phyloP scores from a whole-genome alignment of 2,888 invertebrate species.

The Gari tellinella region DNA sequence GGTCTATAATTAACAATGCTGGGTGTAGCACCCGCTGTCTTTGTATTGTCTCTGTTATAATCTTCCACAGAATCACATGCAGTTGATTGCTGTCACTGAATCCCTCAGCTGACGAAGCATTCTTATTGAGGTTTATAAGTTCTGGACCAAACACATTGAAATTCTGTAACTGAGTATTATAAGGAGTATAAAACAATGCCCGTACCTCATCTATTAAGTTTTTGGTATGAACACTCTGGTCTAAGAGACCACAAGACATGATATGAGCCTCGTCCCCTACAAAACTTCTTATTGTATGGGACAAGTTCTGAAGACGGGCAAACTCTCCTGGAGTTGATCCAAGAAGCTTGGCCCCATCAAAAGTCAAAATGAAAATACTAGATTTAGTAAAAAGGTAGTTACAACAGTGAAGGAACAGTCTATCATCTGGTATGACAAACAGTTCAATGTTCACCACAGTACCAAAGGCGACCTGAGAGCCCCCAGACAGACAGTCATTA shows the following conservation, averaged over 20 bases:
- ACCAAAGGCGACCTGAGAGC: slow-evolving; percentile 12
- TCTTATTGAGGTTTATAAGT: slow-evolving; percentile 38
- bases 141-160: slow-evolving; percentile 64
- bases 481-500: slow-evolving; percentile 25
- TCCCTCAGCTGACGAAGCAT: slow-evolving; percentile 7
- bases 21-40: slow-evolving; percentile 60
- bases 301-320: slow-evolving; percentile 64
- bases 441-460: slow-evolving; percentile 65
- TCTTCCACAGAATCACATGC: slow-evolving; percentile 59
- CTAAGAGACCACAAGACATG: slow-evolving; percentile 61
- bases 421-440: slow-evolving; percentile 68
- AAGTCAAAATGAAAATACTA: slow-evolving; percentile 70
- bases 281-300: slow-evolving; percentile 67
- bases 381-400: slow-evolving; percentile 68
- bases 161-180: slow-evolving; percentile 63
- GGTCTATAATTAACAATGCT: slow-evolving; percentile 58
- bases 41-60: slow-evolving; percentile 61
- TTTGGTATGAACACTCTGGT: slow-evolving; percentile 45
- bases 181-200: slow-evolving; percentile 64
- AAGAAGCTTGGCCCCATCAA: slow-evolving; percentile 71
- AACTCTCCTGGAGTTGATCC: slow-evolving; percentile 65
- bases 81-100: slow-evolving; percentile 28
- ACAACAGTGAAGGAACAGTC: slow-evolving; percentile 69
- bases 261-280: slow-evolving; percentile 65
- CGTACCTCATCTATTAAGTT: slow-evolving; percentile 62